Evolutionary conservation across 2,888 invertebrate genomes (phyloP).

Genomic region (Rhogogaster chlorosoma): DNA sequence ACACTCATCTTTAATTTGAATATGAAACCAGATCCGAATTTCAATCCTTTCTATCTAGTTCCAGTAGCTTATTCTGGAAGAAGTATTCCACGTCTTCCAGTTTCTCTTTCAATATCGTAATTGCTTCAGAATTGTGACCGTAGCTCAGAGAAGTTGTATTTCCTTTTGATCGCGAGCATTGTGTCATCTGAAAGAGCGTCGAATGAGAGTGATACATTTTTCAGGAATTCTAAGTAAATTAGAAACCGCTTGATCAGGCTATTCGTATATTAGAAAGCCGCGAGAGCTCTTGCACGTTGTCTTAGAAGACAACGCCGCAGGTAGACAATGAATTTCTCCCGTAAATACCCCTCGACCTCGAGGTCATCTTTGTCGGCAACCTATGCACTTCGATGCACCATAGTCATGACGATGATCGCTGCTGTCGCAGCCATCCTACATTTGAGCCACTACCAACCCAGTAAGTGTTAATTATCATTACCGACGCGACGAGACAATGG

Average conservation of each 20-base stretch:
- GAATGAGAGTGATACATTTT: neutral
- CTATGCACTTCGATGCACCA: slow-evolving; percentile 66
- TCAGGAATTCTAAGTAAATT: slow-evolving; percentile 36
- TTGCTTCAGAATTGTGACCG: neutral
- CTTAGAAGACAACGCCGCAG: slow-evolving; percentile 62
- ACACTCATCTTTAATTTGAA: neutral
- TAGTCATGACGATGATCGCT: slow-evolving; percentile 69
- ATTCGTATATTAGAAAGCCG: slow-evolving; percentile 5
- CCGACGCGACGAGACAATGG: neutral
- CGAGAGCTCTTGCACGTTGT: slow-evolving; percentile 62
- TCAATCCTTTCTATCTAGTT: neutral
- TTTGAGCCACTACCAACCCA: slow-evolving; percentile 72
- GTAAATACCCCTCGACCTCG: neutral
- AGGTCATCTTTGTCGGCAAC: slow-evolving; percentile 62
- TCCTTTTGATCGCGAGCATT: neutral
- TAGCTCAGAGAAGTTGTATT: neutral
- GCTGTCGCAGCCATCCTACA: slow-evolving; percentile 74
- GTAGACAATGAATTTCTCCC: slow-evolving; percentile 66
- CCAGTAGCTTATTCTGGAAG: neutral
- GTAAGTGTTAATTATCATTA: slow-evolving; percentile 65
- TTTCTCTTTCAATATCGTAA: neutral
- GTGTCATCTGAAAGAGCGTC: neutral
- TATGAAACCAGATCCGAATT: neutral
- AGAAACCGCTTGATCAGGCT: slow-evolving; percentile 20
- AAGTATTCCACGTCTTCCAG: neutral